Conservation (phyloP, 2,888 invertebrate genomes). For the Pammene fasciana region DNA sequence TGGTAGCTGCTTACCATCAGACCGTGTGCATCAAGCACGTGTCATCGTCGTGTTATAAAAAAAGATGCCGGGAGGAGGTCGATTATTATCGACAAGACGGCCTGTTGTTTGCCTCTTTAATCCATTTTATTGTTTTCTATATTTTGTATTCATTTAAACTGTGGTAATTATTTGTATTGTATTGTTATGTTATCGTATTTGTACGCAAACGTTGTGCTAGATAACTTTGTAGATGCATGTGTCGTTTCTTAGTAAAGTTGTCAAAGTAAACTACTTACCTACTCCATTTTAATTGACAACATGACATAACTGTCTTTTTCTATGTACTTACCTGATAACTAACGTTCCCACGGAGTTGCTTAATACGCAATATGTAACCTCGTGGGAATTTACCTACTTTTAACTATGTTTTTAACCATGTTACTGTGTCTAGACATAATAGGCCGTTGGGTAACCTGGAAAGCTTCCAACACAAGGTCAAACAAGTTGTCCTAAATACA, state of each 20-base stretch:
- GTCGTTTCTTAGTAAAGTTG: neutral
- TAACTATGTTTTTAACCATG: neutral
- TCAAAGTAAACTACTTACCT: neutral
- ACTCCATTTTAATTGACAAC: slow-evolving; percentile 1
- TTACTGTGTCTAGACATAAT: neutral
- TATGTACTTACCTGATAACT: neutral
- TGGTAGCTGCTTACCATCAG: too few species aligned
- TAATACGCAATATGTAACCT: neutral
- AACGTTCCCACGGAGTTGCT: slow-evolving; percentile 2
- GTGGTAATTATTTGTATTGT: too few species aligned
- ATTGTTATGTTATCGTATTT: neutral
- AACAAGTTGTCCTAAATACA: slow-evolving; percentile 5
- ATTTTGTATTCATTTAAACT: too few species aligned
- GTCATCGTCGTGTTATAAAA: too few species aligned
- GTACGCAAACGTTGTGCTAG: neutral
- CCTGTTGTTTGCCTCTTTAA: too few species aligned
- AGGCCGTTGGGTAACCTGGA: slow-evolving; percentile 10
- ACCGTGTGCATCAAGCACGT: too few species aligned
- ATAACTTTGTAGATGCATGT: neutral
- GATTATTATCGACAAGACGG: too few species aligned
- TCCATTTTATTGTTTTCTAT: too few species aligned
- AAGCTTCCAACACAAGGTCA: slow-evolving; percentile 5
- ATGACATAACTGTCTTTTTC: neutral
- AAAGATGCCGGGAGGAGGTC: too few species aligned
- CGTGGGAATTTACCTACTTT: slow-evolving; percentile 2